Base-by-base conservation (phyloP, 2,113 vertebrate species). In the Halichoerus grypus region DNA sequence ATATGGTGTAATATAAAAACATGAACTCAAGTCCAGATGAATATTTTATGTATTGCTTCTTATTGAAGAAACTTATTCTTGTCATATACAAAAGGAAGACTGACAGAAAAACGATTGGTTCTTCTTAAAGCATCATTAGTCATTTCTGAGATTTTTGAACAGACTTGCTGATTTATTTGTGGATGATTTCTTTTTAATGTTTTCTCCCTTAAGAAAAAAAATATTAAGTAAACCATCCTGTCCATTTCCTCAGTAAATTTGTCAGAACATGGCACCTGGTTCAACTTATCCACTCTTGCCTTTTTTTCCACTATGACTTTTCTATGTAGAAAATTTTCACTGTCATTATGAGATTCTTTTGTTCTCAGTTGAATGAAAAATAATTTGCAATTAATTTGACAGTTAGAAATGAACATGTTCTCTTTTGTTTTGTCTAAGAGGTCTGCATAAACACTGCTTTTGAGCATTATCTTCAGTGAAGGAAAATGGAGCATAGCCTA, bases 301-400 rank as follows among this genome's bases (percentile, higher is more conserved):
- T 94, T 33, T 87, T 95, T 93, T 93, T 67, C 49, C 82, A 61
- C 46, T 22, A 31, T 92, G 57, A 74, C 57, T 91, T 93, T 86
- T 22, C 79, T 93, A 63, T 83, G 46, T 86, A 95, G 59, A 14
- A 86, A 74, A 81, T 63, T 65, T 85, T 91, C 74, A 82, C 59
- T 93, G 46, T 77, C 95, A 85, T 91, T 91, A 81, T 94, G 65
- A 91, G 61, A 51, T 72, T 61, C n/a, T 51, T 96, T 95, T 97
- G 57, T 95, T 94, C 55, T 94, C 91, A 61, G 55, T 85, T 92
- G 94, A 96, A 95, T 98, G 59, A 85, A 98, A 97, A 94, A 94
- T 95, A 91, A 95, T 91, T 97, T 94, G 59, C 77, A 97, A 96
- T 97, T 97, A 97, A 93, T 94, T 96, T 94, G 94, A 97, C 97